Percentiles rank a stretch among this genome's conserved stretches.
Conservation (phyloP, 2,888 invertebrate species). For the Aquatica leii region DNA sequence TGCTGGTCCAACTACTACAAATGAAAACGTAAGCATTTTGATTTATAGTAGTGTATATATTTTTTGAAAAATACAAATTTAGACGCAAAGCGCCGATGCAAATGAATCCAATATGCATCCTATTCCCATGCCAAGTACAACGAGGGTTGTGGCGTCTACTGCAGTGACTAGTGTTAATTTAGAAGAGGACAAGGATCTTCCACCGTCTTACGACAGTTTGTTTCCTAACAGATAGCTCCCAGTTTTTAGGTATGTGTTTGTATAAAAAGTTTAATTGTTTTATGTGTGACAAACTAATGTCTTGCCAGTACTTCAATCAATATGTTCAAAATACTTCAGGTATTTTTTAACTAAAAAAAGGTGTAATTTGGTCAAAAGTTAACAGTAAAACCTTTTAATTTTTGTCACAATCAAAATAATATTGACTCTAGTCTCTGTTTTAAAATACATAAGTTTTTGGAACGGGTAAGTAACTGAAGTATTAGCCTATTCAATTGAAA, state of each 20-base stretch:
- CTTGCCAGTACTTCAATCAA: too few species aligned
- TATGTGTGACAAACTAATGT: not conserved
- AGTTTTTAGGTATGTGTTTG: not conserved
- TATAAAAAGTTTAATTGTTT: conserved; percentile 18
- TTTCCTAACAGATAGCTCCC: conserved; percentile 57
- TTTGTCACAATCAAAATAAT: too few species aligned
- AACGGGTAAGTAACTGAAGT: too few species aligned
- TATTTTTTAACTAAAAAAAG: too few species aligned
- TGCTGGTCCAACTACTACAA: conserved; percentile 50
- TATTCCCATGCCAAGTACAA: conserved; percentile 12
- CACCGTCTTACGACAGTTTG: conserved; percentile 66
- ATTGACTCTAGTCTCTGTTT: too few species aligned
- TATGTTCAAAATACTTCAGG: too few species aligned
- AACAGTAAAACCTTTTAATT: too few species aligned
- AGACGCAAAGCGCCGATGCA: conserved; percentile 49
- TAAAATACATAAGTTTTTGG: too few species aligned
- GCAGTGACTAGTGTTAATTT: conserved; percentile 49
- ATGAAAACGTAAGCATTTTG: conserved; percentile 25
- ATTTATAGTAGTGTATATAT: too few species aligned
- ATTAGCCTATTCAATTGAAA: too few species aligned
- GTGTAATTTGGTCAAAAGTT: too few species aligned
- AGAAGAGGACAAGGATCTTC: conserved; percentile 64
- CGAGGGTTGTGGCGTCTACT: conserved; percentile 25
- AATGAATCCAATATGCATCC: conserved; percentile 44
- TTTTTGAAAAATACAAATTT: too few species aligned